Evolutionary conservation across 2,113 vertebrate genomes (phyloP).

Genomic region (Kryptolebias marmoratus): DNA sequence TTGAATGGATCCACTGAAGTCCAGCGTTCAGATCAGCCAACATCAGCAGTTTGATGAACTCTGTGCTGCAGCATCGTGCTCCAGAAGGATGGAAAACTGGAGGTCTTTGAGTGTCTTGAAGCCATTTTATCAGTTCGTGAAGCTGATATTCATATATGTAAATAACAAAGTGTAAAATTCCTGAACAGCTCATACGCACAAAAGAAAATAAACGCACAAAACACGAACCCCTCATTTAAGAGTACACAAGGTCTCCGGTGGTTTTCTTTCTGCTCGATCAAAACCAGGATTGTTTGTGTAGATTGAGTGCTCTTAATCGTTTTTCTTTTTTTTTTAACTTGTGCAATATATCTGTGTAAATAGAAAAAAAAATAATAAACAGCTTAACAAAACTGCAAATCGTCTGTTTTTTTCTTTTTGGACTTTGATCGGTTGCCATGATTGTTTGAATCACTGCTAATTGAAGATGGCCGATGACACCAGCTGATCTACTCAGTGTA

Average conservation of each 20-base stretch:
- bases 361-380: constrained; percentile 61
- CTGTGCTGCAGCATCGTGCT: neutral
- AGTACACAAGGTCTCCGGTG: constrained; percentile 22
- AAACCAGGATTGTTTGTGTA: constrained; percentile 45
- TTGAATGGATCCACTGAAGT: constrained; percentile 6
- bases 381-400: neutral
- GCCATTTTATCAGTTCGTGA: constrained; percentile 57
- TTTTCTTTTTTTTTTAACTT: constrained; percentile 42
- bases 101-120: constrained; percentile 50
- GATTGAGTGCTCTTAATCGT: constrained; percentile 39
- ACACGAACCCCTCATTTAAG: constrained; percentile 41
- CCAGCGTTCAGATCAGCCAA: neutral
- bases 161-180: constrained; percentile 65
- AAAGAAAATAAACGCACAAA: constrained; percentile 67
- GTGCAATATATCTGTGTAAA: constrained; percentile 71
- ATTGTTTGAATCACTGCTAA: neutral
- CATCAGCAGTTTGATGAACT: constrained; percentile 7
- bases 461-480: too few relatives aligned
- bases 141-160: constrained; percentile 65
- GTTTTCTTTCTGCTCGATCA: constrained; percentile 33
- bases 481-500: too few relatives aligned
- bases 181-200: constrained; percentile 66
- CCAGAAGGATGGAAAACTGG: constrained; percentile 20
- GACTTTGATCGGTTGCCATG: constrained; percentile 1
- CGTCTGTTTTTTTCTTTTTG: neutral